Percentiles rank a stretch among this genome's conserved stretches.
Evolutionary conservation across 2,888 invertebrate genomes (phyloP).

Genomic region (Heliothis peltigera): DNA sequence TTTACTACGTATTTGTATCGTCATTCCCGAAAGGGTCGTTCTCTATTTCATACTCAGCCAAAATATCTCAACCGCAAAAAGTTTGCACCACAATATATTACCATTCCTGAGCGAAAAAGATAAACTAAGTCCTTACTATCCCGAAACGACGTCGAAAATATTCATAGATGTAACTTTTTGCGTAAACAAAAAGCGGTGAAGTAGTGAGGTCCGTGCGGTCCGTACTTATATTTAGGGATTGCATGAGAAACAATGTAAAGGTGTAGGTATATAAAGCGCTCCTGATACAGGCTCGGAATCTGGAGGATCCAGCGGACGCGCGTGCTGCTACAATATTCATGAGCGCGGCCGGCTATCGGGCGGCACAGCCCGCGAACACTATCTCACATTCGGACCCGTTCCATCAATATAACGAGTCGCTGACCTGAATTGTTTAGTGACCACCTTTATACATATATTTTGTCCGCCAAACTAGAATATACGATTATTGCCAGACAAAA

Average conservation of each 20-base stretch:
- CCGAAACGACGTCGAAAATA: slow-evolving; percentile 57
- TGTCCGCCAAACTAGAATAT: slow-evolving; percentile 58
- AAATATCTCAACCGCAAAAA: slow-evolving; percentile 61
- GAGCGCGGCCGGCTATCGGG: slow-evolving; percentile 71
- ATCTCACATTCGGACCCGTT: slow-evolving; percentile 78
- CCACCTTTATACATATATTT: slow-evolving; percentile 72
- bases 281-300: slow-evolving; percentile 75
- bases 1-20: slow-evolving; percentile 52
- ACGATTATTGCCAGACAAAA: slow-evolving; percentile 56
- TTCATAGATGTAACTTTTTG: slow-evolving; percentile 61
- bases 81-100: slow-evolving; percentile 58
- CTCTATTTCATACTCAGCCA: slow-evolving; percentile 50
- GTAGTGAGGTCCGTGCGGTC: slow-evolving; percentile 47
- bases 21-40: slow-evolving; percentile 57
- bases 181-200: slow-evolving; percentile 66
- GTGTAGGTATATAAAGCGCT: slow-evolving; percentile 70
- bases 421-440: slow-evolving; percentile 81
- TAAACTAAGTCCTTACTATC: slow-evolving; percentile 60
- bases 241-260: slow-evolving; percentile 72
- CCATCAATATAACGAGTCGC: slow-evolving; percentile 82
- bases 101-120: slow-evolving; percentile 60
- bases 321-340: slow-evolving; percentile 83
- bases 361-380: slow-evolving; percentile 70
- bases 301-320: slow-evolving; percentile 75
- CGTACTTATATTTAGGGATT: slow-evolving; percentile 62